phyloP scores from a whole-genome alignment of 2,888 invertebrate species.

The Plagiodera versicolora region DNA sequence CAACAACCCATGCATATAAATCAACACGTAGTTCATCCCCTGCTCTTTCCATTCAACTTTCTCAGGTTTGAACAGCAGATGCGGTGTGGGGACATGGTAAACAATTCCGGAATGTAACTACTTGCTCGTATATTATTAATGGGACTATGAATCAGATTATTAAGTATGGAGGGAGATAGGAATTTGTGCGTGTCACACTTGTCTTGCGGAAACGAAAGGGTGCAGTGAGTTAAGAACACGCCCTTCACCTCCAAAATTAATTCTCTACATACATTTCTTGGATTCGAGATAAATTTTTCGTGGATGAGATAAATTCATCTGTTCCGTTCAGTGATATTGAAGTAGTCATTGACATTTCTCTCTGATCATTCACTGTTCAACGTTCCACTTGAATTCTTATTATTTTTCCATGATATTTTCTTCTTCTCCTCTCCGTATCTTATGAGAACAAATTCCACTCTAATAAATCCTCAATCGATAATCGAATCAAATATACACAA shows the following conservation, averaged over 20 bases:
- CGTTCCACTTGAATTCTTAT: too few relatives aligned
- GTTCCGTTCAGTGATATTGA: too few relatives aligned
- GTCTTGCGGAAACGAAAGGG: not conserved
- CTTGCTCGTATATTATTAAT: constrained; percentile 14
- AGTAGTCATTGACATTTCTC: too few relatives aligned
- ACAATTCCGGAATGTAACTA: constrained; percentile 13
- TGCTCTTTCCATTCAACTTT: constrained; percentile 10
- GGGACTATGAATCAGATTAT: constrained; percentile 6
- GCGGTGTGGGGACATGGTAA: constrained; percentile 6
- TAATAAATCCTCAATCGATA: too few relatives aligned
- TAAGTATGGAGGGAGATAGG: not conserved
- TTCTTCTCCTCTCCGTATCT: too few relatives aligned
- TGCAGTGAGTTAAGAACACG: not conserved
- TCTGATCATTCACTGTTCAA: too few relatives aligned
- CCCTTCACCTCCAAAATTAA: not conserved
- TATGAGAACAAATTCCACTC: too few relatives aligned
- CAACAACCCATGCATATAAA: constrained; percentile 11
- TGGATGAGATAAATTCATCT: too few relatives aligned
- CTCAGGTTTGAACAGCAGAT: constrained; percentile 15
- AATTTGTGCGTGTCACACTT: not conserved
- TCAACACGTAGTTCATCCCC: constrained; percentile 13
- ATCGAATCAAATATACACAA: too few relatives aligned
- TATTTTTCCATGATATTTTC: too few relatives aligned
- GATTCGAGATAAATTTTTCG: too few relatives aligned
- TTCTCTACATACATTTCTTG: not conserved